Conservation (phyloP, 2,113 vertebrate species). For the Anoura caudifer region DNA sequence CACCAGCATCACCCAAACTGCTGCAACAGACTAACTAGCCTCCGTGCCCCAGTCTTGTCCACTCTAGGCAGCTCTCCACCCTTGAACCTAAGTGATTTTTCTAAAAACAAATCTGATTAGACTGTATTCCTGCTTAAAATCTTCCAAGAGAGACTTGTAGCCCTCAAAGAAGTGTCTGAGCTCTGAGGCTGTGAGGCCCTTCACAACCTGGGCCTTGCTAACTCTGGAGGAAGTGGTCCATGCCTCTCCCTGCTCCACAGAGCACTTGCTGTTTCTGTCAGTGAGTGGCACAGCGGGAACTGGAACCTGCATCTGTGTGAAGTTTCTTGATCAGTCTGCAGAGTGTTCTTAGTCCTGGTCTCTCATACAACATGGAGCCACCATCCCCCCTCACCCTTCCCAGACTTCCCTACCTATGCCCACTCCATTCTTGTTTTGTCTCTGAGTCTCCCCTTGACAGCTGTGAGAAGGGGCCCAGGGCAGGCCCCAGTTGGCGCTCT, state of each 20-base stretch:
- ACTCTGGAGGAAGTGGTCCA: not conserved
- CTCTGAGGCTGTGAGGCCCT: too few relatives aligned
- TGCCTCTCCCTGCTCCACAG: not conserved
- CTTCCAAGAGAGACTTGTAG: not conserved
- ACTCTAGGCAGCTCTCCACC: not conserved
- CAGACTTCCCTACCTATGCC: not conserved
- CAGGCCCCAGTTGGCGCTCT: constrained; percentile 55
- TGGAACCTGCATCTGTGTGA: not conserved
- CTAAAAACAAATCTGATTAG: not conserved
- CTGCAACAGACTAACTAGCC: not conserved
- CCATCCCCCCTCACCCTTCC: not conserved
- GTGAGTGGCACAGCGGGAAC: not conserved
- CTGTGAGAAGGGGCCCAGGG: constrained; percentile 32
- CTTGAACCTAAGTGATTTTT: not conserved
- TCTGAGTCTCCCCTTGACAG: constrained; percentile 48
- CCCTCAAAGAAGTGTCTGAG: not conserved
- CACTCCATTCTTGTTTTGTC: constrained; percentile 8
- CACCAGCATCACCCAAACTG: not conserved
- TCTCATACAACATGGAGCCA: rapidly evolving
- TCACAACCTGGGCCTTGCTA: not conserved
- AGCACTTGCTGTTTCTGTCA: not conserved
- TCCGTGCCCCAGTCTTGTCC: not conserved
- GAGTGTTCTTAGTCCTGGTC: not conserved
- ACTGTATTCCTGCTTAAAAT: not conserved
- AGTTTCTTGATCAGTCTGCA: not conserved